Conservation (phyloP, 2,888 invertebrate genomes). For the Operophtera brumata region DNA sequence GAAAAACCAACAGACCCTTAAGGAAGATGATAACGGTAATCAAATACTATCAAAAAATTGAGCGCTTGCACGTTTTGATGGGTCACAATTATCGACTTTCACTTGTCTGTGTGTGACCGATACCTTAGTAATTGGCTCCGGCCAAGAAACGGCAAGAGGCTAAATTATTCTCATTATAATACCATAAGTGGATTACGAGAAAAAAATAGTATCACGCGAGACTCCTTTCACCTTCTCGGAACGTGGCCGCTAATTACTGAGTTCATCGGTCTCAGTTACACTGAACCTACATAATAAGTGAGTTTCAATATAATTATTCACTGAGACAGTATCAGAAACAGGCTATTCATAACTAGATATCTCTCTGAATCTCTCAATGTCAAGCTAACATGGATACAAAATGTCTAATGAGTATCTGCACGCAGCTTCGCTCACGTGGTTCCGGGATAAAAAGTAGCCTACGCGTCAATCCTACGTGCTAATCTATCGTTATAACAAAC, state of each 20-base stretch:
- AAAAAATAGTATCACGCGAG: slow-evolving; percentile 60
- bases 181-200: slow-evolving; percentile 50
- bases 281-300: slow-evolving; percentile 36
- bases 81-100: slow-evolving; percentile 64
- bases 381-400: slow-evolving; percentile 11
- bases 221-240: slow-evolving; percentile 63
- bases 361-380: neutral
- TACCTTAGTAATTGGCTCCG: slow-evolving; percentile 62
- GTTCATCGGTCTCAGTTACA: slow-evolving; percentile 59
- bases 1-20: slow-evolving; percentile 29
- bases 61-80: slow-evolving; percentile 26
- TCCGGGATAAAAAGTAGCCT: too few relatives aligned
- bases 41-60: slow-evolving; percentile 30
- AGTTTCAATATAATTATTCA: slow-evolving; percentile 4
- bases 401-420: slow-evolving; percentile 17
- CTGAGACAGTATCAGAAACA: slow-evolving; percentile 6
- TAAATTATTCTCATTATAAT: slow-evolving; percentile 67
- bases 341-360: too few relatives aligned
- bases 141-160: slow-evolving; percentile 52
- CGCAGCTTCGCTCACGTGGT: too few relatives aligned
- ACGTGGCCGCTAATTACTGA: slow-evolving; percentile 60
- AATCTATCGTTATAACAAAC: too few relatives aligned
- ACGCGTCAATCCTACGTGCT: too few relatives aligned
- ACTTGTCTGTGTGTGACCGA: slow-evolving; percentile 56
- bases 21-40: slow-evolving; percentile 12